Evolutionary conservation across 2,888 invertebrate genomes (phyloP).

Genomic region (Zelleria hepariella): DNA sequence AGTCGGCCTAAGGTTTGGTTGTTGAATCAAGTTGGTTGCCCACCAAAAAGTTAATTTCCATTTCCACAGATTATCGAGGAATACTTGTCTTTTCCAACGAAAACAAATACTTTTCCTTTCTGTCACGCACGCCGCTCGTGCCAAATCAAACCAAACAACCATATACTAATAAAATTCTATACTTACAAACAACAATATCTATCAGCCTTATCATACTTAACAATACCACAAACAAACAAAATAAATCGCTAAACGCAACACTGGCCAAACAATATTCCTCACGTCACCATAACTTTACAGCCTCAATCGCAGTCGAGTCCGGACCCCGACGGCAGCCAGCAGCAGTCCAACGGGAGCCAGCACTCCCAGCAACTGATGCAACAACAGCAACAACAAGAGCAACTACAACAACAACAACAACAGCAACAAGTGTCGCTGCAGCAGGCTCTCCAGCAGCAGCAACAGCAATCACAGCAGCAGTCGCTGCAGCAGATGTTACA

Average conservation of each 20-base stretch:
- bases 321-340: conserved; percentile 56
- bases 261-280: not conserved
- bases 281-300: conserved; percentile 26
- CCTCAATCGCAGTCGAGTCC: conserved; percentile 66
- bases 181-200: no score
- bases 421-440: conserved; percentile 33
- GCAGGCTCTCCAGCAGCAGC: conserved; percentile 43
- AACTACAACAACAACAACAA: conserved; percentile 44
- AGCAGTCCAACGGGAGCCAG: conserved; percentile 60
- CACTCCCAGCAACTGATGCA: conserved; percentile 50
- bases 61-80: no score
- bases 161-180: no score
- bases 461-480: conserved; percentile 38
- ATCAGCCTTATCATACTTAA: no score
- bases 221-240: no score
- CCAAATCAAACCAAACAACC: no score
- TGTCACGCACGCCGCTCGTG: no score
- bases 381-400: conserved; percentile 50
- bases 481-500: conserved; percentile 34
- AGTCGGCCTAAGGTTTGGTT: no score
- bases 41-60: no score
- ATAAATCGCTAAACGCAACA: not conserved
- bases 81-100: no score
- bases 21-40: no score
- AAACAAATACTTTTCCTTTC: no score